A percentile compares a stretch with the other conserved stretches of the same genome.
Conservation (phyloP, 2,888 invertebrate species). For the Lycaena phlaeas region DNA sequence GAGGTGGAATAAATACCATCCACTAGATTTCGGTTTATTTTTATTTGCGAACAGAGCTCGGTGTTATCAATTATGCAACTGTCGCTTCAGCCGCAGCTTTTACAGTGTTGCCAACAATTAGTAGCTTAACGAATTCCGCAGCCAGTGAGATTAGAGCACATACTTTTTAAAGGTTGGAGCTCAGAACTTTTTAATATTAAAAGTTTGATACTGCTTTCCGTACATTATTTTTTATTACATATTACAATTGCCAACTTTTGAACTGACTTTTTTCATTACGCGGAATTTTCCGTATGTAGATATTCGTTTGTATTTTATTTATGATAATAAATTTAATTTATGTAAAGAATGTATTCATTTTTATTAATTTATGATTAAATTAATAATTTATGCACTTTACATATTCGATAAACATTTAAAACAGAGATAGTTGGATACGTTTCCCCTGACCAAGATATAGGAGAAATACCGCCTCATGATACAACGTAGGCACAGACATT, state of each 20-base stretch:
- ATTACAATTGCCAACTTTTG: neutral
- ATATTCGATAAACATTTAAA: too few relatives aligned
- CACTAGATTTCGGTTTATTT: neutral
- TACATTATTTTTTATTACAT: conserved; percentile 1
- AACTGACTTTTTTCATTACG: neutral
- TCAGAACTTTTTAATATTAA: conserved; percentile 1
- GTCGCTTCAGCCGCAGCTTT: conserved; percentile 2
- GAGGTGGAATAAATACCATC: conserved; percentile 1
- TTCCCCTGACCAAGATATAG: too few relatives aligned
- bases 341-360: too few relatives aligned
- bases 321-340: too few relatives aligned
- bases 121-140: conserved; percentile 1
- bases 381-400: too few relatives aligned
- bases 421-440: too few relatives aligned
- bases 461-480: too few relatives aligned
- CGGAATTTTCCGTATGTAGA: neutral
- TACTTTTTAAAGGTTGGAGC: neutral
- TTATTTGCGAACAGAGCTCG: neutral
- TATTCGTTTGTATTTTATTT: too few relatives aligned
- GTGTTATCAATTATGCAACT: conserved; percentile 6
- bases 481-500: too few relatives aligned
- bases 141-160: neutral
- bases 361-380: too few relatives aligned
- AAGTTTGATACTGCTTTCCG: neutral
- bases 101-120: conserved; percentile 4